A percentile compares a stretch with the other conserved stretches of the same genome.
Conservation (phyloP, 2,797 vertebrate species). For the Moxostoma hubbsi region DNA sequence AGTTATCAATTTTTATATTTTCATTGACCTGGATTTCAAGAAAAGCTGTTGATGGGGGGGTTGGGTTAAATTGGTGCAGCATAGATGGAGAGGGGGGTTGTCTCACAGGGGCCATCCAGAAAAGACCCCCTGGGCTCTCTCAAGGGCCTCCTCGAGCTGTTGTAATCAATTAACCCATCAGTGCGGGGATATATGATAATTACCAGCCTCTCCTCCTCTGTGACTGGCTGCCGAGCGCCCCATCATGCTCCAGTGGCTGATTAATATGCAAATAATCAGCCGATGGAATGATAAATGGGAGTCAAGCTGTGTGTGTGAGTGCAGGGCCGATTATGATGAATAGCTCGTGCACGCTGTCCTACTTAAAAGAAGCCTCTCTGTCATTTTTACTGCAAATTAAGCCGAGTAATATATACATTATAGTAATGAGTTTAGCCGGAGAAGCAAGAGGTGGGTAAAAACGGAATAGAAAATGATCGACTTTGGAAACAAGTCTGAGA, state of each 20-base stretch:
- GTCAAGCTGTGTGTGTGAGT: conserved; percentile 83
- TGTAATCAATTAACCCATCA: conserved; percentile 93
- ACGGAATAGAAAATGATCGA: conserved; percentile 67
- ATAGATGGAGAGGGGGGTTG: conserved; percentile 57
- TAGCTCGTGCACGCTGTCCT: conserved; percentile 85
- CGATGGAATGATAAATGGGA: conserved; percentile 88
- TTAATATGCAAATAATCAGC: conserved; percentile 94
- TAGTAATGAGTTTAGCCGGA: conserved; percentile 70
- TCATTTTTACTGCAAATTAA: conserved; percentile 87
- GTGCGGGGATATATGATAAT: conserved; percentile 92
- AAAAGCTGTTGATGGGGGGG: conserved; percentile 4
- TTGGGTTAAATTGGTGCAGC: conserved; percentile 34
- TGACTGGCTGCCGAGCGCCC: conserved; percentile 60
- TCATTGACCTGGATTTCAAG: conserved; percentile 58
- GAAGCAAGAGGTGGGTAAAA: conserved; percentile 24
- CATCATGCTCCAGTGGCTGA: conserved; percentile 87
- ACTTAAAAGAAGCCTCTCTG: conserved; percentile 87
- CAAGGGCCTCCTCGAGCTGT: conserved; percentile 84
- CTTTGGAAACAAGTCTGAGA: conserved; percentile 67
- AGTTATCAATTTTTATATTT: conserved; percentile 41
- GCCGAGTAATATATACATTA: conserved; percentile 81
- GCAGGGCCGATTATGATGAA: conserved; percentile 85
- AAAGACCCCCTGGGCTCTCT: conserved; percentile 60
- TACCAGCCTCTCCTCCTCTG: conserved; percentile 81
- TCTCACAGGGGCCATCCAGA: conserved; percentile 68